Percentiles rank a stretch among this genome's conserved stretches.
Evolutionary conservation across 2,113 vertebrate species (phyloP).

Genomic region (Amphiprion ocellaris): DNA sequence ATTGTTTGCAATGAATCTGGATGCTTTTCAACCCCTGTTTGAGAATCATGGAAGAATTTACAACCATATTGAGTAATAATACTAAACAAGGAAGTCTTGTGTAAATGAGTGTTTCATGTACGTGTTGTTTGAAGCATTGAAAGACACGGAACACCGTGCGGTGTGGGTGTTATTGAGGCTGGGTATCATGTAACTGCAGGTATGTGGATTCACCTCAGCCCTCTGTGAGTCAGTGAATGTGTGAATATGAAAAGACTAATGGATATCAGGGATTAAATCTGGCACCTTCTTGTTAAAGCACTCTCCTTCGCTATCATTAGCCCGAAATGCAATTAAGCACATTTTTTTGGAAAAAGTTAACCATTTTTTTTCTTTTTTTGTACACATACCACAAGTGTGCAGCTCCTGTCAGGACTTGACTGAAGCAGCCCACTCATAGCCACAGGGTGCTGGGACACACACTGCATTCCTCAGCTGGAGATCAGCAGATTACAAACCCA

Average conservation of each 20-base stretch:
- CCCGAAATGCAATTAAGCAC: not conserved
- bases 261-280: not conserved
- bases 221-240: not conserved
- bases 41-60: not conserved
- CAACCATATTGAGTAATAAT: not conserved
- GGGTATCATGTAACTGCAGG: constrained; percentile 41
- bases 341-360: not conserved
- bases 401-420: constrained; percentile 78
- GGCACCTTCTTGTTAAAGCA: not conserved
- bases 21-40: not conserved
- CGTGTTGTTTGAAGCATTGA: not conserved
- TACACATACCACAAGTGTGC: constrained; percentile 34
- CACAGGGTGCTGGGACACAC: constrained; percentile 45
- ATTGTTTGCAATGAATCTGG: not conserved
- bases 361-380: too few species aligned
- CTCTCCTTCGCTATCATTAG: not conserved
- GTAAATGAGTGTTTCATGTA: too few species aligned
- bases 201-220: constrained; percentile 19
- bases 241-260: not conserved
- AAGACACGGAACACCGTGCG: not conserved
- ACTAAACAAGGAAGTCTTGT: not conserved
- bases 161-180: constrained; percentile 1
- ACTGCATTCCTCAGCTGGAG: constrained; percentile 58
- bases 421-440: constrained; percentile 42
- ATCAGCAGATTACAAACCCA: constrained; percentile 26